phyloP scores from a whole-genome alignment of 35 echinoderm and acorn worm genomes.

The Amphiura filiformis region DNA sequence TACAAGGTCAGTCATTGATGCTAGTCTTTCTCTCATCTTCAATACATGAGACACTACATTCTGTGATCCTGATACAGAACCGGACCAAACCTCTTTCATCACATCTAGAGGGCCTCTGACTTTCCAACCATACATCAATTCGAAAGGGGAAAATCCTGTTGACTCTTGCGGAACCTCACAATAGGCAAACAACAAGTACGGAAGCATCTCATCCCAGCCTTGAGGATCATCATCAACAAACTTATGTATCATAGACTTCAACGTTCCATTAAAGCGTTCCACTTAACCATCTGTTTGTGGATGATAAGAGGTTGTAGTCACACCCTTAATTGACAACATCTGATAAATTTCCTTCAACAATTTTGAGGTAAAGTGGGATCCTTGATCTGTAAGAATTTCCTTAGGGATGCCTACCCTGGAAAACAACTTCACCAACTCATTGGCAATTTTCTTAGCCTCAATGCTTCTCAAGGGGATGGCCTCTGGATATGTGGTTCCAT shows the following conservation, averaged over 20 bases:
- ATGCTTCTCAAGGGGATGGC: conserved; percentile 5
- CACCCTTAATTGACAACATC: background rate
- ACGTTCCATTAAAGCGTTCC: conserved; percentile 46
- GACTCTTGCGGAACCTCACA: conserved; percentile 5
- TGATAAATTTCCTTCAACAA: background rate
- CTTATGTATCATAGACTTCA: conserved; percentile 39
- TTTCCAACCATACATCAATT: conserved; percentile 33
- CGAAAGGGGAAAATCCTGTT: conserved; percentile 34
- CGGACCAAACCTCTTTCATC: conserved; percentile 6
- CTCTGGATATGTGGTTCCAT: conserved; percentile 29
- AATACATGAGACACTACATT: background rate
- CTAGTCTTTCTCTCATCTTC: too few species aligned
- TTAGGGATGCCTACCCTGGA: background rate
- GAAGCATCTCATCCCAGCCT: conserved; percentile 34
- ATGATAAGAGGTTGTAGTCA: conserved; percentile 37
- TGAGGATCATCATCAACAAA: background rate
- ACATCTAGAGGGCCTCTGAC: conserved; percentile 23
- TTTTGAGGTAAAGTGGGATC: background rate
- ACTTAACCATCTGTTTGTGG: conserved; percentile 46
- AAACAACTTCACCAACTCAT: conserved; percentile 16
- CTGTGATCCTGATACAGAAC: background rate
- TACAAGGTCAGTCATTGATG: too few species aligned
- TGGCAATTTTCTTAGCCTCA: background rate
- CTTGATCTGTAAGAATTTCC: conserved; percentile 21
- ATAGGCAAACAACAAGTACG: conserved; percentile 35